These are phyloP conservation scores for Athalia circularis DNA, from an alignment of 2,888 invertebrate genomes.

Conservation along the genomic window DNA sequence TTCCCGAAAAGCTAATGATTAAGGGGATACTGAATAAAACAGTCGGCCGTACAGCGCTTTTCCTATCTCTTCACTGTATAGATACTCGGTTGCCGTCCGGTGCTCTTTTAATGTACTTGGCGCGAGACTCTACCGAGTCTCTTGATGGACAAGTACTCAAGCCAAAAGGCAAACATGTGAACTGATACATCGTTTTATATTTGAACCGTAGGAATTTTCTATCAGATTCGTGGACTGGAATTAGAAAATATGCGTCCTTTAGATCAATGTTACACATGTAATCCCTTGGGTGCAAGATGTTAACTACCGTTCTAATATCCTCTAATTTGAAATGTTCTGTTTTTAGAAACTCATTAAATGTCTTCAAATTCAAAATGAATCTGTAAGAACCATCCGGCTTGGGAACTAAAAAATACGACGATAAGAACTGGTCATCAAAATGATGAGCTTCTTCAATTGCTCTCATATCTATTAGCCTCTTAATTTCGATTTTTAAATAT, in stretches of 20 bases:
- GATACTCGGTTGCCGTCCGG: too few species aligned
- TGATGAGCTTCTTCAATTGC: not conserved
- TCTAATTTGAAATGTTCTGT: conserved; percentile 57
- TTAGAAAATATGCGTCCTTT: conserved; percentile 45
- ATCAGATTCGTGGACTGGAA: conserved; percentile 48
- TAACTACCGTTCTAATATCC: conserved; percentile 52
- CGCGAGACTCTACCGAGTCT: too few species aligned
- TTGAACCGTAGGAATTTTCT: conserved; percentile 53
- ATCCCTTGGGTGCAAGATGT: conserved; percentile 45
- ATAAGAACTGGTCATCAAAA: not conserved
- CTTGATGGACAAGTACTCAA: conserved; percentile 22
- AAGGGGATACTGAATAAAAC: too few species aligned
- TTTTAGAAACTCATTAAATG: conserved; percentile 51
- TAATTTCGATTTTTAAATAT: not conserved
- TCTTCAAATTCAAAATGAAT: conserved; percentile 55
- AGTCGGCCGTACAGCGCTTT: too few species aligned
- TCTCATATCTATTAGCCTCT: not conserved
- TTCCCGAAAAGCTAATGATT: too few species aligned
- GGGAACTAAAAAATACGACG: conserved; percentile 49
- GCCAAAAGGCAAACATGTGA: conserved; percentile 53
- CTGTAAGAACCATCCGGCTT: conserved; percentile 50
- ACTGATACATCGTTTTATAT: conserved; percentile 51
- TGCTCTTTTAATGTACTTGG: too few species aligned
- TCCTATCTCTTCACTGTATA: too few species aligned
- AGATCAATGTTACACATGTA: conserved; percentile 11